Conservation (phyloP, 2,888 invertebrate species). For the Corythucha ciliata region DNA sequence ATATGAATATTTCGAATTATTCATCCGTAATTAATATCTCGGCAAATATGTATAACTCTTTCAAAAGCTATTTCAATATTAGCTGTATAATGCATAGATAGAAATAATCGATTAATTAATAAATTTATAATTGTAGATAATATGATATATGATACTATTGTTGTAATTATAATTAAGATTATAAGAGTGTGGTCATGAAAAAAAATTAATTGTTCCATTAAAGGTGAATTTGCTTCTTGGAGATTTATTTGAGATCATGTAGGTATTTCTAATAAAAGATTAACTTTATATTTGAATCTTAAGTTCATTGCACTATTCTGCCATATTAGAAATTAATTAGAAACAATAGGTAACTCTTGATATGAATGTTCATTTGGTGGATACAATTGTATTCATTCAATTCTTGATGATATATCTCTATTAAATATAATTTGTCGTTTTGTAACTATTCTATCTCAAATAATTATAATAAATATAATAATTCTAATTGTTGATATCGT, state of each 20-base stretch:
- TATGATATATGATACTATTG: slow-evolving; percentile 6
- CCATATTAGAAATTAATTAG: slow-evolving; percentile 34
- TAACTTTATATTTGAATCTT: slow-evolving; percentile 42
- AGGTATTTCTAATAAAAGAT: slow-evolving; percentile 41
- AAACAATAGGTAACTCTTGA: too few species aligned
- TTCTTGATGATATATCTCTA: too few species aligned
- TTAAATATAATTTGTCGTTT: slow-evolving; percentile 47
- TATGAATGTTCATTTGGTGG: too few species aligned
- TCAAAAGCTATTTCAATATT: too few species aligned
- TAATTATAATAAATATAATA: slow-evolving; percentile 51
- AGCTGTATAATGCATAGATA: too few species aligned
- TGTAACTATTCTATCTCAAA: slow-evolving; percentile 52
- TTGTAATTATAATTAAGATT: slow-evolving; percentile 21
- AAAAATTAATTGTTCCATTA: slow-evolving; percentile 39
- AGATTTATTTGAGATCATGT: slow-evolving; percentile 49
- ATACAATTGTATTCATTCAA: too few species aligned
- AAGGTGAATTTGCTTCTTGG: slow-evolving; percentile 48
- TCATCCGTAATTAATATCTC: too few species aligned
- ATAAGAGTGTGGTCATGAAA: slow-evolving; percentile 19
- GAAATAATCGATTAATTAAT: too few species aligned
- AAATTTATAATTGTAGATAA: too few species aligned
- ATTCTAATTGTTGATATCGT: slow-evolving; percentile 52
- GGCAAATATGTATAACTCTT: too few species aligned
- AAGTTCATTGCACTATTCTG: slow-evolving; percentile 43
- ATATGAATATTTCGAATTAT: too few species aligned